These are phyloP conservation scores for Xestoiulus laeticollis DNA, from an alignment of 2,888 invertebrate genomes.

Conservation along the genomic window DNA sequence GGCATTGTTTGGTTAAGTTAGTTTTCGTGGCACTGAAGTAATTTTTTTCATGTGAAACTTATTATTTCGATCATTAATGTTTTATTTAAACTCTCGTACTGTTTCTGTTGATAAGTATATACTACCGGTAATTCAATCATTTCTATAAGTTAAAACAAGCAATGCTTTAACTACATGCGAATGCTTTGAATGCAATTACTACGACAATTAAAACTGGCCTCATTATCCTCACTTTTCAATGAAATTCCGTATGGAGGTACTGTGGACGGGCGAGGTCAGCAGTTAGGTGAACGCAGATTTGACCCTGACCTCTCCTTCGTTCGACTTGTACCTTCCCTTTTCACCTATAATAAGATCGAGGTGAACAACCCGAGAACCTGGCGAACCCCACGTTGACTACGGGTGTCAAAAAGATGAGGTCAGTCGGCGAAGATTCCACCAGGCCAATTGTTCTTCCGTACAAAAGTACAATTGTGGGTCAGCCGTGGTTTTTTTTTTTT, in stretches of 20 bases:
- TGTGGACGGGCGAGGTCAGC: background rate
- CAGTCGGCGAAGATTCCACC: slow-evolving; percentile 29
- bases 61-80: no score
- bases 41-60: no score
- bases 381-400: background rate
- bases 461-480: slow-evolving; percentile 15
- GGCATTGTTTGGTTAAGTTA: no score
- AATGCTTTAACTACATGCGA: no score
- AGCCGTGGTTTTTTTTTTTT: background rate
- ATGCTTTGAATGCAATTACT: no score
- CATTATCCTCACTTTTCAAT: background rate
- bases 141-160: no score
- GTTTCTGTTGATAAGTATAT: no score
- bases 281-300: background rate
- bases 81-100: no score
- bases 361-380: slow-evolving; percentile 18
- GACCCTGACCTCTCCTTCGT: slow-evolving; percentile 25
- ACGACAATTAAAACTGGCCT: background rate
- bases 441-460: slow-evolving; percentile 25
- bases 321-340: slow-evolving; percentile 2
- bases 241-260: background rate
- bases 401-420: background rate
- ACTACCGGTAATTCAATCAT: no score
- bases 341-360: slow-evolving; percentile 4
- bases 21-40: no score